Percentiles rank a stretch among this genome's conserved stretches.
Conservation (phyloP, 2,797 vertebrate genomes). For the Sebastes taczanowskii region DNA sequence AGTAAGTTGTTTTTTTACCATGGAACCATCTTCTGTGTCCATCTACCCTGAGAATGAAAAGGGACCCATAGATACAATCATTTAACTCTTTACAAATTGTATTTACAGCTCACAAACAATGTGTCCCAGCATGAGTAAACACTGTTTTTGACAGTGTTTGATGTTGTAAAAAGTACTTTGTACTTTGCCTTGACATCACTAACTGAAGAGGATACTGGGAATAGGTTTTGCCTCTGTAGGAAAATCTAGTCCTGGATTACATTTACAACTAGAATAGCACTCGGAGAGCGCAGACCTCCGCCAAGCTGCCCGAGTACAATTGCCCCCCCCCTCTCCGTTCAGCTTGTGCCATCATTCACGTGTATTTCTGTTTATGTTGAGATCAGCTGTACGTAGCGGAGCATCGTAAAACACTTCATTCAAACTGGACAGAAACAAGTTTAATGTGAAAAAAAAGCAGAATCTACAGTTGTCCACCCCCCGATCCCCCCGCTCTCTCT, state of each 20-base stretch:
- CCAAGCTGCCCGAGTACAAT: no score
- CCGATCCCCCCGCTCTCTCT: no score
- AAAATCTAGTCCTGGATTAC: background rate
- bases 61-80: background rate
- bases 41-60: background rate
- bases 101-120: background rate
- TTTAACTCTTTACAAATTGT: background rate
- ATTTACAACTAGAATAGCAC: background rate
- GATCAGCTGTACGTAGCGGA: no score
- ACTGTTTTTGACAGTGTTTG: background rate
- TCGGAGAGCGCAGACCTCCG: no score
- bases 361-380: no score
- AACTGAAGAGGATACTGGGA: background rate
- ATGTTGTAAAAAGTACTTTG: background rate
- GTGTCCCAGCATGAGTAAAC: background rate
- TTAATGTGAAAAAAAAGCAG: no score
- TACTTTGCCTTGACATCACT: background rate
- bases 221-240: background rate
- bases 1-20: conserved; percentile 82
- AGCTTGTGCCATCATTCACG: no score
- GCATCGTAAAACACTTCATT: no score
- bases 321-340: no score
- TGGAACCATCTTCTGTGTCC: background rate
- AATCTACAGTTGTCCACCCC: no score
- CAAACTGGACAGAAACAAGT: no score